Evolutionary conservation across 2,888 invertebrate species (phyloP).

Genomic region (Coleophora flavipennella): DNA sequence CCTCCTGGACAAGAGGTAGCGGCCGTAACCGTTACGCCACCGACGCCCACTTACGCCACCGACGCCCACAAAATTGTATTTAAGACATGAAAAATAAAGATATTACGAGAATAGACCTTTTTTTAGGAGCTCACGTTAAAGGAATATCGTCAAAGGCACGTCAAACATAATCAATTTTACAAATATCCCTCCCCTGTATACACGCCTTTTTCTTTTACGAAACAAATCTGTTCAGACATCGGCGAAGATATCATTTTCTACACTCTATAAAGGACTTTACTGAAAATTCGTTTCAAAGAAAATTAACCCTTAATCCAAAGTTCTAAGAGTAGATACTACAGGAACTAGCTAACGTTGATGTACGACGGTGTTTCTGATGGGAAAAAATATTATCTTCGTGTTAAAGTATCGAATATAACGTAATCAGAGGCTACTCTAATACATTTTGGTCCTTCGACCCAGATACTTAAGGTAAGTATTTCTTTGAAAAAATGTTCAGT

Average conservation of each 20-base stretch:
- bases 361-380: background rate
- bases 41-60: too few species aligned
- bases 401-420: constrained; percentile 59
- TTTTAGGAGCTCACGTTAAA: constrained; percentile 20
- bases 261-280: constrained; percentile 1
- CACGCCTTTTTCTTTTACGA: constrained; percentile 50
- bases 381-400: constrained; percentile 52
- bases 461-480: constrained; percentile 11
- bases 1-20: too few species aligned
- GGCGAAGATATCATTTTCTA: constrained; percentile 18
- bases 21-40: too few species aligned
- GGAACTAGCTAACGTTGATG: constrained; percentile 1
- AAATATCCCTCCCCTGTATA: constrained; percentile 45
- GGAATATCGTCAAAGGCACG: constrained; percentile 54
- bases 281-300: too few species aligned
- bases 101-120: constrained; percentile 4
- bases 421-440: constrained; percentile 34
- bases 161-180: constrained; percentile 69
- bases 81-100: too few species aligned
- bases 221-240: constrained; percentile 52
- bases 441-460: constrained; percentile 14
- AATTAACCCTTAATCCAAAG: too few species aligned
- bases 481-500: constrained; percentile 3
- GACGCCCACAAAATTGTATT: too few species aligned
- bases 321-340: too few species aligned